These are phyloP conservation scores for Euplexia lucipara DNA, from an alignment of 2,888 invertebrate genomes.

Conservation along the genomic window DNA sequence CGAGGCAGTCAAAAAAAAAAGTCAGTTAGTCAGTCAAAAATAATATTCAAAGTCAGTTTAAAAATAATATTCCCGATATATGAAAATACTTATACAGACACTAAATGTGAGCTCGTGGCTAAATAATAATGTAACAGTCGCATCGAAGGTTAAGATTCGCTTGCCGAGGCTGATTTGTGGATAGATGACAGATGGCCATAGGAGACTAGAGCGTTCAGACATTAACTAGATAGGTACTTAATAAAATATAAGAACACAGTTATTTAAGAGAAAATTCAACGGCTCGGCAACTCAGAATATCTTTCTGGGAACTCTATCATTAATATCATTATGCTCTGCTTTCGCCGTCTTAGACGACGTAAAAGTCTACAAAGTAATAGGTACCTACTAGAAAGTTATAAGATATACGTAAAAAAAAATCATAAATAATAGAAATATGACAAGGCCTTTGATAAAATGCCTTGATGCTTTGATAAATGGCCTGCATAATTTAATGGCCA, in stretches of 20 bases:
- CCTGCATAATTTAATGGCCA: constrained; percentile 12
- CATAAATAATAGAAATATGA: too few species aligned
- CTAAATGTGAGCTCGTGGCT: neutral
- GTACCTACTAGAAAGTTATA: constrained; percentile 26
- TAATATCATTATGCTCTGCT: constrained; percentile 15
- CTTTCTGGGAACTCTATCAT: neutral
- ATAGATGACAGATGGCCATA: too few species aligned
- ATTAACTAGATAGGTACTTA: neutral
- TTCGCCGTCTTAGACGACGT: constrained; percentile 5
- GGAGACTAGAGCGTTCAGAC: too few species aligned
- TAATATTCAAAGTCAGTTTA: too few species aligned
- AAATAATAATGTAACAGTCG: too few species aligned
- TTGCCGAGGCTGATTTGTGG: too few species aligned
- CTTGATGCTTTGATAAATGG: constrained; percentile 19
- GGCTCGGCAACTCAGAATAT: neutral
- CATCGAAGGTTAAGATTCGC: too few species aligned
- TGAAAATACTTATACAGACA: too few species aligned
- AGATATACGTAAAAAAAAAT: constrained; percentile 1
- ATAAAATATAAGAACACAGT: neutral
- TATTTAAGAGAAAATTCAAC: neutral
- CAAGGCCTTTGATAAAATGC: constrained; percentile 24
- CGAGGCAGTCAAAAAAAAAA: too few species aligned
- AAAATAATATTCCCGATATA: neutral
- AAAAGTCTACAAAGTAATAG: neutral
- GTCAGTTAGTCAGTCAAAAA: too few species aligned